phyloP scores from a whole-genome alignment of 2,797 vertebrate genomes.

The Micromesistius poutassou region DNA sequence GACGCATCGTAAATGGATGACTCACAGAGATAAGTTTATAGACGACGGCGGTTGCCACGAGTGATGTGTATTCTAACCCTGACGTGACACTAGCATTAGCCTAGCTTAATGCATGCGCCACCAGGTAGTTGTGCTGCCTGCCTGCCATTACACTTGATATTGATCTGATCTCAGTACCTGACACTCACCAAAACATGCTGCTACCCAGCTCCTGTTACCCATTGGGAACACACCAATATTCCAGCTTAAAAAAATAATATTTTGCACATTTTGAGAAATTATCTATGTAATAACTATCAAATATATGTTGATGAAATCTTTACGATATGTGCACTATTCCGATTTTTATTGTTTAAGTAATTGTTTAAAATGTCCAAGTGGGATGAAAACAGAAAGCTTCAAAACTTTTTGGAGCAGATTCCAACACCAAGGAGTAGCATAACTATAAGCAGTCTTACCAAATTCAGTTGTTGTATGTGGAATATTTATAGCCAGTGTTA shows the following conservation, averaged over 20 bases:
- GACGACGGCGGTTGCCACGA: neutral
- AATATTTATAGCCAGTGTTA: no score
- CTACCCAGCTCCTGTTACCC: constrained; percentile 39
- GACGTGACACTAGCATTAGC: constrained; percentile 15
- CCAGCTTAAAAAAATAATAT: neutral
- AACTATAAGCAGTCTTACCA: no score
- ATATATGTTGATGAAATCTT: neutral
- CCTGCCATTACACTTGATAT: constrained; percentile 41
- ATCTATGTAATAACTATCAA: neutral
- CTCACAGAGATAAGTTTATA: constrained; percentile 3
- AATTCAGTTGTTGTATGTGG: no score
- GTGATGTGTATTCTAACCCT: neutral
- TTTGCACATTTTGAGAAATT: neutral
- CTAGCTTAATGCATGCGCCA: constrained; percentile 10
- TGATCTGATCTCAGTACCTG: constrained; percentile 37
- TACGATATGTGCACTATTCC: no score
- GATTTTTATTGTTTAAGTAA: no score
- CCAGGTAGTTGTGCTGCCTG: constrained; percentile 20
- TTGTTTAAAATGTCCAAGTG: no score
- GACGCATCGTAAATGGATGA: neutral
- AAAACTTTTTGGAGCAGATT: no score
- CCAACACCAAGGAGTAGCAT: no score
- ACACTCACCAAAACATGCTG: constrained; percentile 47
- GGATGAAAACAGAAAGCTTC: no score
- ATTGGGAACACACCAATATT: neutral